phyloP scores from a whole-genome alignment of 2,113 vertebrate genomes.

The Marmota flaviventris region DNA sequence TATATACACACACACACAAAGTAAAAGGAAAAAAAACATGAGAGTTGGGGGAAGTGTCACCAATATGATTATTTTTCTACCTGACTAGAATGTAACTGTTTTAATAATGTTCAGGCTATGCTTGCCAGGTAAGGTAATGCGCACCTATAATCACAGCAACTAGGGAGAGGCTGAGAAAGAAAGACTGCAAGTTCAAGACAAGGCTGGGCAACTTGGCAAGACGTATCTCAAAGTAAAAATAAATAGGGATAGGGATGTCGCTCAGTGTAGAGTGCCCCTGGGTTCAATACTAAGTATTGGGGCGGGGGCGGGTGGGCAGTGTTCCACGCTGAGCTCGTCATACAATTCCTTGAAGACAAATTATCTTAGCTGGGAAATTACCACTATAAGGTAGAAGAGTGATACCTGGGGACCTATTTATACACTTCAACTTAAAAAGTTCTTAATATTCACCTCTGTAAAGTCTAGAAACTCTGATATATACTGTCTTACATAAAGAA shows the following conservation, averaged over 20 bases:
- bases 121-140: background rate
- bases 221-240: no score
- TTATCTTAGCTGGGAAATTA: slow-evolving; percentile 31
- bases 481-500: background rate
- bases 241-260: no score
- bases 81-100: slow-evolving; percentile 12
- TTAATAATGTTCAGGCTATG: slow-evolving; percentile 25
- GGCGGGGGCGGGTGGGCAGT: no score
- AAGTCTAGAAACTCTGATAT: slow-evolving; percentile 30
- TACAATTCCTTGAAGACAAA: slow-evolving; percentile 56
- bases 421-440: background rate
- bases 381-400: background rate
- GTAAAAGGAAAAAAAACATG: slow-evolving; percentile 27
- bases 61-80: background rate
- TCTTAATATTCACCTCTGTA: slow-evolving; percentile 44
- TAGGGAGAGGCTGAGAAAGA: no score
- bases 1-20: background rate
- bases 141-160: no score
- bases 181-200: no score
- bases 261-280: no score
- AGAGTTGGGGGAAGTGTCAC: background rate
- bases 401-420: background rate
- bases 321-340: background rate
- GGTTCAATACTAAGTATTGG: no score
- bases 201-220: no score